Percentiles rank a stretch among this genome's conserved stretches.
phyloP scores from a whole-genome alignment of 2,113 vertebrate genomes.

The Neomonachus schauinslandi region DNA sequence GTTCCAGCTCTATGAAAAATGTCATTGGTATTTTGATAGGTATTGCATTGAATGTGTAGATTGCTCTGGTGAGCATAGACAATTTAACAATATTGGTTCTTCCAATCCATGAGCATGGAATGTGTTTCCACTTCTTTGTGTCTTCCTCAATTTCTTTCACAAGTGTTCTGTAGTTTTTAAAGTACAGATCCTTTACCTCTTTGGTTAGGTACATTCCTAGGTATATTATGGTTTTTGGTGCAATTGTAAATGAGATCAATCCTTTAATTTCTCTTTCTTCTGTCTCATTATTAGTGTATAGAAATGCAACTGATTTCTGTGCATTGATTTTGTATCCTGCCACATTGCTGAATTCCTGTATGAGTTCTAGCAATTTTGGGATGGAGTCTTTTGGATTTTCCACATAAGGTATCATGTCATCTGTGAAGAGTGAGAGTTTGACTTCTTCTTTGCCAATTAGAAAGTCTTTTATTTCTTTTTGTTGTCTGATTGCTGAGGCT shows the following conservation, averaged over 20 bases:
- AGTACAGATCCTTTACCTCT: not conserved
- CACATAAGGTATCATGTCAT: not conserved
- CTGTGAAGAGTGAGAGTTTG: not conserved
- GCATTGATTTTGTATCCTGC: not conserved
- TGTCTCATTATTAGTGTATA: not conserved
- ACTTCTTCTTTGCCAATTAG: not conserved
- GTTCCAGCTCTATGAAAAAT: too few species aligned
- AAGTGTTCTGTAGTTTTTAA: not conserved
- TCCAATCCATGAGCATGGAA: too few species aligned
- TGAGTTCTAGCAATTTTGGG: not conserved
- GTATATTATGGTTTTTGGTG: not conserved
- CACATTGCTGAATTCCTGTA: not conserved
- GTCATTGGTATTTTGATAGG: too few species aligned
- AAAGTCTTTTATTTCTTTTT: not conserved
- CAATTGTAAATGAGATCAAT: not conserved
- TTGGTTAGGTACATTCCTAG: not conserved
- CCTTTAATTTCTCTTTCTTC: not conserved
- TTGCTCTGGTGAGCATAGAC: too few species aligned
- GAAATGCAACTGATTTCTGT: not conserved
- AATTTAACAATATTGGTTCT: too few species aligned
- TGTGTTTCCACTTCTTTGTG: too few species aligned
- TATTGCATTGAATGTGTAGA: too few species aligned
- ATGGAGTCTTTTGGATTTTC: not conserved
- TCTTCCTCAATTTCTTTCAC: too few species aligned
- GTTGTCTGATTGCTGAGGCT: not conserved